A percentile compares a stretch with the other conserved stretches of the same genome.
phyloP scores from a whole-genome alignment of 2,888 invertebrate genomes.

The Ectobius pallidus region DNA sequence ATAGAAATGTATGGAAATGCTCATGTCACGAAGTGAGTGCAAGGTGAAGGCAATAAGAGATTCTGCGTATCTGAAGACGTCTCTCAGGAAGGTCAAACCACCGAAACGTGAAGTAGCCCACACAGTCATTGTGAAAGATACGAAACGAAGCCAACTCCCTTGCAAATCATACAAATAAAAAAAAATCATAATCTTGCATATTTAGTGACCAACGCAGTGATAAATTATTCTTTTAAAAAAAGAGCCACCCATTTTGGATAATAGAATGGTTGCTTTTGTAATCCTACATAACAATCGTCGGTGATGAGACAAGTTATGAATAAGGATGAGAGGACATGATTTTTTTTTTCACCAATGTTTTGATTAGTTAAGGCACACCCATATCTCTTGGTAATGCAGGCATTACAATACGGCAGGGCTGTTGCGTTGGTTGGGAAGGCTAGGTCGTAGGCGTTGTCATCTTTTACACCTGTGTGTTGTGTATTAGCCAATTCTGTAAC shows the following conservation, averaged over 20 bases:
- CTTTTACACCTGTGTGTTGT: neutral
- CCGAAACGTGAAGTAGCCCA: conserved; percentile 6
- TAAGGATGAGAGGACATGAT: neutral
- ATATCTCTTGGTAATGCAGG: too few species aligned
- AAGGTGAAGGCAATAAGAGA: too few species aligned
- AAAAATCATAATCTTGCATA: neutral
- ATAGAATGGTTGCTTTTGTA: too few species aligned
- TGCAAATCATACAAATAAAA: neutral
- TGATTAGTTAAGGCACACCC: neutral
- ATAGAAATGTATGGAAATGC: too few species aligned
- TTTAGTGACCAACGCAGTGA: neutral
- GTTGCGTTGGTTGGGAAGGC: neutral
- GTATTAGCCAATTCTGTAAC: neutral
- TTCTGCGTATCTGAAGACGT: neutral
- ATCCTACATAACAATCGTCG: neutral
- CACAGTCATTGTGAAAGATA: neutral
- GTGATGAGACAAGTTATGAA: neutral
- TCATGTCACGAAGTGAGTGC: too few species aligned
- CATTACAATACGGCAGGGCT: too few species aligned
- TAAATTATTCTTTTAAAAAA: neutral
- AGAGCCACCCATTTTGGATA: neutral
- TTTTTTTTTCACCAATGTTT: neutral
- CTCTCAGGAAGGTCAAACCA: neutral
- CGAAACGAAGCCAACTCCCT: neutral
- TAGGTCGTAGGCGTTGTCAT: neutral